phyloP scores from a whole-genome alignment of 2,797 vertebrate species.

The Aplochiton taeniatus region DNA sequence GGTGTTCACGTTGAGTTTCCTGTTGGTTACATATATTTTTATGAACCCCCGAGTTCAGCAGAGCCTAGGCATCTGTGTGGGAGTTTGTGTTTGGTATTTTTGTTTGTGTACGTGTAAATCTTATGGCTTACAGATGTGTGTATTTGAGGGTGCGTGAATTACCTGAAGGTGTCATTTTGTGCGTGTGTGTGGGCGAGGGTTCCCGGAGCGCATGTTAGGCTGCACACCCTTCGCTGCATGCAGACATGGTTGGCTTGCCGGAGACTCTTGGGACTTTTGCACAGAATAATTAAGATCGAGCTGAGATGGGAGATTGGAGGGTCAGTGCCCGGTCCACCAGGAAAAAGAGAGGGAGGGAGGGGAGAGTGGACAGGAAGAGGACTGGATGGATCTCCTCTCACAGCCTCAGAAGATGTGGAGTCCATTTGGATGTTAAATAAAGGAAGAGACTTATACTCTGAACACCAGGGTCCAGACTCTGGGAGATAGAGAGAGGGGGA shows the following conservation, averaged over 20 bases:
- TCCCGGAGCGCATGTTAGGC: slow-evolving; percentile 5
- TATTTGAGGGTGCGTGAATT: too few species aligned
- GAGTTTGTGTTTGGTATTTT: too few species aligned
- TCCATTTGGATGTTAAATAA: slow-evolving; percentile 58
- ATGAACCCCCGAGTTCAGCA: too few species aligned
- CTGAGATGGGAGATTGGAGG: slow-evolving; percentile 57
- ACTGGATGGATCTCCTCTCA: slow-evolving; percentile 49
- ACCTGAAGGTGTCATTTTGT: not conserved
- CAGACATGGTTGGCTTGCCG: slow-evolving; percentile 27
- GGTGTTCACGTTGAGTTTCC: too few species aligned
- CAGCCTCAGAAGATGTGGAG: slow-evolving; percentile 42
- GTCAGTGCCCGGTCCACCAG: slow-evolving; percentile 11
- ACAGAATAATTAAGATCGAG: slow-evolving; percentile 74
- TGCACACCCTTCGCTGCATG: too few species aligned
- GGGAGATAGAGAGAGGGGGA: slow-evolving; percentile 15
- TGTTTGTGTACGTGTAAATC: too few species aligned
- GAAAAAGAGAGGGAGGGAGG: slow-evolving; percentile 33
- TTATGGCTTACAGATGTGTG: too few species aligned
- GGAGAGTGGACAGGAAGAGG: slow-evolving; percentile 35
- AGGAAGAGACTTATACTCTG: not conserved
- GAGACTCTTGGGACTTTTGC: slow-evolving; percentile 43
- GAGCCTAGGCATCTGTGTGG: too few species aligned
- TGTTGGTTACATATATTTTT: too few species aligned
- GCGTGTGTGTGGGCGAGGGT: not conserved
- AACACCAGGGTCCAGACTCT: too few species aligned